phyloP scores from a whole-genome alignment of 2,888 invertebrate genomes.

The Rhagonycha fulva region DNA sequence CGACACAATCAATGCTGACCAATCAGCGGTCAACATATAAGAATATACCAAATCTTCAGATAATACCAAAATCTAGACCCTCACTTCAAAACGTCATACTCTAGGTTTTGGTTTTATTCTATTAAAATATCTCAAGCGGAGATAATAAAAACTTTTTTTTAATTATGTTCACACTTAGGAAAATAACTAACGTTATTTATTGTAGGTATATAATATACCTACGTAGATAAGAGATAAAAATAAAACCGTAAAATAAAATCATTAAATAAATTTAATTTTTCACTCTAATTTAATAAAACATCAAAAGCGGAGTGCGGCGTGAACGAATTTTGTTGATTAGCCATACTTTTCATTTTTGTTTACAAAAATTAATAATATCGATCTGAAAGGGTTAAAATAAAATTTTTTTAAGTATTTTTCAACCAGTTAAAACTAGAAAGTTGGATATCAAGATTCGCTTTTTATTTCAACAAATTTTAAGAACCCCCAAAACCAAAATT shows the following conservation, averaged over 20 bases:
- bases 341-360: no score
- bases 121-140: background rate
- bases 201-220: background rate
- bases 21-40: conserved; percentile 53
- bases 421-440: no score
- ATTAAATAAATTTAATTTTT: background rate
- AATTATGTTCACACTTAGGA: background rate
- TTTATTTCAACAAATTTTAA: no score
- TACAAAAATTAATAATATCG: no score
- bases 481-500: no score
- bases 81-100: conserved; percentile 15
- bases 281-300: background rate
- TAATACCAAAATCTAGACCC: conserved; percentile 25
- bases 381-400: no score
- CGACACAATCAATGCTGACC: conserved; percentile 56
- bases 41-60: conserved; percentile 38
- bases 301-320: background rate
- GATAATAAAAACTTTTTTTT: background rate
- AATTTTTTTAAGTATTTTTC: no score
- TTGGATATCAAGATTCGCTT: no score
- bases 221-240: background rate
- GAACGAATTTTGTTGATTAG: background rate
- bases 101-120: background rate
- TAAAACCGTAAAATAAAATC: background rate
- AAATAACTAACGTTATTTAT: background rate